Evolutionary conservation across 2,113 vertebrate genomes (phyloP), one percentile per base, ranked within the genome.

Genomic region (Kryptolebias marmoratus): DNA sequence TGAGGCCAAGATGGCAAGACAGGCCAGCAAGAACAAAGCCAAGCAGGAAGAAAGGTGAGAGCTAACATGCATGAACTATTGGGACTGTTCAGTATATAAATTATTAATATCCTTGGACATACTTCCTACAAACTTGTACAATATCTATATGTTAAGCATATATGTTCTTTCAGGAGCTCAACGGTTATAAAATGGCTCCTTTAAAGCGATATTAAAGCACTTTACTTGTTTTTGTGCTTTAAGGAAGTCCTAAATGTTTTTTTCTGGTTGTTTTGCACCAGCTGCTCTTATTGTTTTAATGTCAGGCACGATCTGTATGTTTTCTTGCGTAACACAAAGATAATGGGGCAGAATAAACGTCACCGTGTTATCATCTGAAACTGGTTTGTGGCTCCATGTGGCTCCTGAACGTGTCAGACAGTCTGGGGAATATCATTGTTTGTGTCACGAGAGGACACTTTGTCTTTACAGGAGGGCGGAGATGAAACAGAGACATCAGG

Each of bases 401-500:
- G 68, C 44, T 57, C 27, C 13, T 57, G 13, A 50, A 63, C 62
- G 5, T 62, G 59, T 75, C 57, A 45, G 22, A 15, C 0, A 28
- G 32, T 31, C 9, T 48, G n/a, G 48, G 36, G 73, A 71, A 55
- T 53, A 67, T 73, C n/a, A 39, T 64, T 47, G 6, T 42, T 55
- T 52, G 5, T 28, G 62, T 85, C 61, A 82, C 16, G 32, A 5
- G n/a, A 64, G 11, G 74, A 65, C 77, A 5, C 83, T 79, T 36
- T 83, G 68, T 81, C 66, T 39, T 67, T 82, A 52, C 81, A 99
- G 98, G 94, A 94, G 94, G 87, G 88, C 93, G 1, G 96, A 98
- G 86, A 96, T 98, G 96, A 97, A 94, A 64, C 87, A 91, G 22
- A 94, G 96, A 71, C 98, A 99, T 1, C 96, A 98, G 2, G 97